These are phyloP conservation scores for Margarornis squamiger DNA, from an alignment of 2,797 vertebrate species.

Conservation along the genomic window DNA sequence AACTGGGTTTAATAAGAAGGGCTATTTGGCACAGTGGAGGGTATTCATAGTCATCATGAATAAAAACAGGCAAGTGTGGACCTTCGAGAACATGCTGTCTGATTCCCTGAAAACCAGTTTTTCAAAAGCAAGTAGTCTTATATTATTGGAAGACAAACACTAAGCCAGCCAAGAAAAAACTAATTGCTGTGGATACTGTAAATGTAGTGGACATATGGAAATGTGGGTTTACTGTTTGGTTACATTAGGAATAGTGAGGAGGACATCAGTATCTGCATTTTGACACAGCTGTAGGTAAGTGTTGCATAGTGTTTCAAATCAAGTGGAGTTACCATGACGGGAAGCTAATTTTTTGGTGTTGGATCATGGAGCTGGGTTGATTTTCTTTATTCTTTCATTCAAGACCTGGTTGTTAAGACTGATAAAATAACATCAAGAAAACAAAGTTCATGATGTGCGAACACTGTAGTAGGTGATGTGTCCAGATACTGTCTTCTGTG, in stretches of 20 bases:
- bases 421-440: not conserved
- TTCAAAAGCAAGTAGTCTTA: not conserved
- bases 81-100: not conserved
- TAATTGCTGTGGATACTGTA: not conserved
- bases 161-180: not conserved
- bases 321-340: not conserved
- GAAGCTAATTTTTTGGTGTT: not conserved
- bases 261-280: not conserved
- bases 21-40: not conserved
- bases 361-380: not conserved
- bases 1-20: not conserved
- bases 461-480: not conserved
- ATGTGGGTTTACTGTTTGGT: conserved; percentile 5
- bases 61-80: not conserved
- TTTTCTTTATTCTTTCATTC: not conserved
- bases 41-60: not conserved
- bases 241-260: not conserved
- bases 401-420: not conserved
- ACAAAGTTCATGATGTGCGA: not conserved
- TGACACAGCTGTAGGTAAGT: not conserved
- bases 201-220: not conserved
- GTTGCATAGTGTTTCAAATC: not conserved
- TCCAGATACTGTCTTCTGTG: not conserved
- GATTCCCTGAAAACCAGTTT: not conserved
- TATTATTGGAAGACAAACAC: not conserved